phyloP scores from a whole-genome alignment of 2,888 invertebrate genomes.

The Parnassius mnemosyne region DNA sequence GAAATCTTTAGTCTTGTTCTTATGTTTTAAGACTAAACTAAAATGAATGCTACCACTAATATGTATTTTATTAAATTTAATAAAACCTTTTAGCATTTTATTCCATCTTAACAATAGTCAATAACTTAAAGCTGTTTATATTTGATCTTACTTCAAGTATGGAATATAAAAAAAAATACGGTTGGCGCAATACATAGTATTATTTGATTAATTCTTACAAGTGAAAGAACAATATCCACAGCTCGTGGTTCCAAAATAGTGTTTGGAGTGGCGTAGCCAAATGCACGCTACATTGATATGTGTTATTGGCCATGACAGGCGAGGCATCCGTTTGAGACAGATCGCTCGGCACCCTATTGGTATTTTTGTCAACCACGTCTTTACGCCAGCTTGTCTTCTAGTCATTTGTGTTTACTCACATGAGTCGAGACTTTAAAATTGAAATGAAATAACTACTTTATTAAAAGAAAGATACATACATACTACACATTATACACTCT shows the following conservation, averaged over 20 bases:
- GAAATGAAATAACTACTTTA: constrained; percentile 37
- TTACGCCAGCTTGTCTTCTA: constrained; percentile 42
- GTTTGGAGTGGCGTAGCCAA: constrained; percentile 65
- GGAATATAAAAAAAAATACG: not conserved
- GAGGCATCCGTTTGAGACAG: constrained; percentile 45
- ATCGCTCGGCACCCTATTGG: constrained; percentile 54
- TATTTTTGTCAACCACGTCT: constrained; percentile 59
- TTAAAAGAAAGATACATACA: too few species aligned
- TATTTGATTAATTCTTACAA: constrained; percentile 20
- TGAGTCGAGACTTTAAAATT: constrained; percentile 70
- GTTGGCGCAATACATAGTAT: not conserved
- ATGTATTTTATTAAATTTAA: too few species aligned
- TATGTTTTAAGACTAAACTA: too few species aligned
- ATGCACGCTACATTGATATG: constrained; percentile 73
- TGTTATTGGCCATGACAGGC: constrained; percentile 74
- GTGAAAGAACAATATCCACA: constrained; percentile 26
- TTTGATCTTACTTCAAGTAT: not conserved
- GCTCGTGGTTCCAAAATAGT: constrained; percentile 59
- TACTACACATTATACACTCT: too few species aligned
- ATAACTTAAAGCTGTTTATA: not conserved
- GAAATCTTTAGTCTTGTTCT: not conserved
- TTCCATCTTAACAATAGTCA: not conserved
- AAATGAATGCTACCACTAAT: too few species aligned
- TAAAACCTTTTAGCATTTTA: too few species aligned
- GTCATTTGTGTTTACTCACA: constrained; percentile 66